A percentile compares a stretch with the other conserved stretches of the same genome.
Conservation (phyloP, 2,888 invertebrate genomes). For the Luffia ferchaultella region DNA sequence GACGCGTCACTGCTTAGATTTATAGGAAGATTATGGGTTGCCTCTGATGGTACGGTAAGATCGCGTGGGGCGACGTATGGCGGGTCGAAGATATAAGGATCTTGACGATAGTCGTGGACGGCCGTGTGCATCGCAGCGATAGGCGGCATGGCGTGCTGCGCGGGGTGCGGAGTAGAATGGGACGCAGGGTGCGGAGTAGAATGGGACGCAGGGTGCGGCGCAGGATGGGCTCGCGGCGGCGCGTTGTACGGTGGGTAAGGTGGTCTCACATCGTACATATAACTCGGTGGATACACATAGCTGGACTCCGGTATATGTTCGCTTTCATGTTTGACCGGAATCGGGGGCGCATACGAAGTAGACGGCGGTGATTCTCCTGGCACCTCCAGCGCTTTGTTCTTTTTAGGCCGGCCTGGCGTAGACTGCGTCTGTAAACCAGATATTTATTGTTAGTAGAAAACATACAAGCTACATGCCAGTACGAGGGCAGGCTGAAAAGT, state of each 20-base stretch:
- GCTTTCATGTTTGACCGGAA: conserved; percentile 41
- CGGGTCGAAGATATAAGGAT: background rate
- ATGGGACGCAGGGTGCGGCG: conserved; percentile 44
- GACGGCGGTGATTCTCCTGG: conserved; percentile 43
- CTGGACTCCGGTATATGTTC: conserved; percentile 24
- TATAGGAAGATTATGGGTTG: conserved; percentile 49
- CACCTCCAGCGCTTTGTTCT: conserved; percentile 42
- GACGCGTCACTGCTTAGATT: conserved; percentile 58
- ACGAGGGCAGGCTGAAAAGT: too few species aligned
- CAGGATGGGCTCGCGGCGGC: conserved; percentile 20
- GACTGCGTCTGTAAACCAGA: conserved; percentile 34
- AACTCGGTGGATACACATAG: conserved; percentile 35
- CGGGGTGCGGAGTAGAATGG: conserved; percentile 23
- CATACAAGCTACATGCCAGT: background rate
- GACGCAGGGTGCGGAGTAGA: conserved; percentile 26
- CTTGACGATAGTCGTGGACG: background rate
- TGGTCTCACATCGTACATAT: conserved; percentile 25
- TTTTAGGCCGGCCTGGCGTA: conserved; percentile 51
- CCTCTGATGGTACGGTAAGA: conserved; percentile 33
- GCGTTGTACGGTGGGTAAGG: conserved; percentile 24
- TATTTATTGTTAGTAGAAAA: background rate
- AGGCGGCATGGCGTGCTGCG: conserved; percentile 44
- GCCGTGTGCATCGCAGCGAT: conserved; percentile 26
- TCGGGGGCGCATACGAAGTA: conserved; percentile 33
- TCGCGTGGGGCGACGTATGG: conserved; percentile 34